Conservation (phyloP, 2,113 vertebrate genomes). For the Zonotrichia leucophrys region DNA sequence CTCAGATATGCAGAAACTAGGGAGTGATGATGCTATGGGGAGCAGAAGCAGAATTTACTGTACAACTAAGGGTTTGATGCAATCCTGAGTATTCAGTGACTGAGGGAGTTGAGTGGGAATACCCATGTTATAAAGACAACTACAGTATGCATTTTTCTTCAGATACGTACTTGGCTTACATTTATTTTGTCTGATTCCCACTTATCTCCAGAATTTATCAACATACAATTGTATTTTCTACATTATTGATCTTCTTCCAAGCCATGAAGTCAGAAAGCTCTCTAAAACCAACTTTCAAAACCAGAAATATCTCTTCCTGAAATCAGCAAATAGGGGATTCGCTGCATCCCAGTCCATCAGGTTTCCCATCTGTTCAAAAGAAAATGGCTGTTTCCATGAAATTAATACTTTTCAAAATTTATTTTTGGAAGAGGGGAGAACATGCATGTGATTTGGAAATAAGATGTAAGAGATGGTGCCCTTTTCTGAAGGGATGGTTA, state of each 20-base stretch:
- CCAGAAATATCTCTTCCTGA: not conserved
- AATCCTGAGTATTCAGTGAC: not conserved
- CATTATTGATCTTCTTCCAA: not conserved
- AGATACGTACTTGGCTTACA: not conserved
- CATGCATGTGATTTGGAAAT: not conserved
- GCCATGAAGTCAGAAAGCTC: not conserved
- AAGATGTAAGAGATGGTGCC: not conserved
- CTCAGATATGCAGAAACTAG: not conserved
- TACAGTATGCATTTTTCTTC: not conserved
- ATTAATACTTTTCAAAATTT: not conserved
- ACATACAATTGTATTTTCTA: not conserved
- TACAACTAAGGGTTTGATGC: not conserved
- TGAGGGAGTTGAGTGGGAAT: not conserved
- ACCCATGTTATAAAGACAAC: not conserved
- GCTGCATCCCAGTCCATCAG: not conserved
- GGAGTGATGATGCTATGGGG: not conserved
- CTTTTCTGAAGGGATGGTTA: not conserved
- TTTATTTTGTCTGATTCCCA: not conserved
- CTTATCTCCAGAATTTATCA: not conserved
- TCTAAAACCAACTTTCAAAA: not conserved
- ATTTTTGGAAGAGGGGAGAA: not conserved
- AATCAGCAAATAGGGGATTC: not conserved
- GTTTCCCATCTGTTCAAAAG: not conserved
- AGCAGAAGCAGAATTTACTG: not conserved
- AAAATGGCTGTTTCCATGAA: not conserved